These are phyloP conservation scores for Paedocypris micromegethes DNA, from an alignment of 2,797 vertebrate genomes.

Conservation along the genomic window DNA sequence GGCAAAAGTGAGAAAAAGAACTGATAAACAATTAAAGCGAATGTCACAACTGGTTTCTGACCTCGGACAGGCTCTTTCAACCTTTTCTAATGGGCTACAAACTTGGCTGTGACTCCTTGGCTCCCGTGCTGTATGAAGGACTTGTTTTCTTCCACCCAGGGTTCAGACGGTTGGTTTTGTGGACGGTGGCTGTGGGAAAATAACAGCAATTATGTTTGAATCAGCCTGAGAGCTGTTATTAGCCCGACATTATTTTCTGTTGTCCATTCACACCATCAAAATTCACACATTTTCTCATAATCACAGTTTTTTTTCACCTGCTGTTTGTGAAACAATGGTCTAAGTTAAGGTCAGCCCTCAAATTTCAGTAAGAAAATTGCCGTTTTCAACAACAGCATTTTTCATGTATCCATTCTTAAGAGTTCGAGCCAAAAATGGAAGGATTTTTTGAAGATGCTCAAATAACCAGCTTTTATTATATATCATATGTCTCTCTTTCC, in stretches of 20 bases:
- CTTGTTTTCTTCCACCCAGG: background rate
- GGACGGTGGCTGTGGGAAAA: constrained; percentile 19
- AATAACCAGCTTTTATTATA: too few relatives aligned
- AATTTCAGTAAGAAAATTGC: constrained; percentile 4
- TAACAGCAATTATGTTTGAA: constrained; percentile 35
- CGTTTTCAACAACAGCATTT: background rate
- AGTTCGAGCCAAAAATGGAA: too few relatives aligned
- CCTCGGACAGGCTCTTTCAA: constrained; percentile 10
- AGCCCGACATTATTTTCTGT: constrained; percentile 4
- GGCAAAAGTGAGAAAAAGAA: background rate
- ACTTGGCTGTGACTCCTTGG: constrained; percentile 7
- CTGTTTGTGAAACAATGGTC: constrained; percentile 16
- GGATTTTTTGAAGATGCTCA: too few relatives aligned
- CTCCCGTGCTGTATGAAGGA: background rate
- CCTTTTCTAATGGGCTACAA: constrained; percentile 1
- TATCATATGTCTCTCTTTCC: too few relatives aligned
- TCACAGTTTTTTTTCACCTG: background rate
- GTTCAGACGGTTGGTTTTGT: constrained; percentile 13
- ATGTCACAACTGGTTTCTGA: constrained; percentile 21
- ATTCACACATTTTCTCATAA: constrained; percentile 5
- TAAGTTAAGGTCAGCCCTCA: constrained; percentile 1
- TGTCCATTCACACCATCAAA: constrained; percentile 15
- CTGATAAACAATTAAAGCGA: constrained; percentile 17
- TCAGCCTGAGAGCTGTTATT: constrained; percentile 20
- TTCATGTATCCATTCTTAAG: too few relatives aligned